Evolutionary conservation across 2,888 invertebrate genomes (phyloP).

Genomic region (Eudasyphora cyanicolor): DNA sequence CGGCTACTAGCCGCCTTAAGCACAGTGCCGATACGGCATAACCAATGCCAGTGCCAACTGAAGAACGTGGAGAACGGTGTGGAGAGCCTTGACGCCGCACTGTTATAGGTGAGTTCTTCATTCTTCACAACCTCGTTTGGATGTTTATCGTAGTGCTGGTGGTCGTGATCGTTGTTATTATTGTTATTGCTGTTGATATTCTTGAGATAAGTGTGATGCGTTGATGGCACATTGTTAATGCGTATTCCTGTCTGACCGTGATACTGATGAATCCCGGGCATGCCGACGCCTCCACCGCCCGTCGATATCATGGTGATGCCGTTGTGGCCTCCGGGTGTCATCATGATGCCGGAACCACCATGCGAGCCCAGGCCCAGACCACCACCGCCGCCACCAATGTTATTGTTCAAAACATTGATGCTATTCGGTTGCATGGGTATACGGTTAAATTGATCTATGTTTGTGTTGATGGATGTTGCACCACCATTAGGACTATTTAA

Average conservation of each 20-base stretch:
- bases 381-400: constrained; percentile 70
- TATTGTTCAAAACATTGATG: constrained; percentile 71
- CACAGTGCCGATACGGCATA: constrained; percentile 54
- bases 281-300: constrained; percentile 67
- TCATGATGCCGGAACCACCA: constrained; percentile 70
- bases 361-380: constrained; percentile 63
- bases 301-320: constrained; percentile 75
- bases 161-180: constrained; percentile 73
- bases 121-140: constrained; percentile 96
- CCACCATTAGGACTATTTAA: constrained; percentile 68
- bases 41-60: constrained; percentile 62
- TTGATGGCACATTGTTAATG: constrained; percentile 79
- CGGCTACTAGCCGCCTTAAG: constrained; percentile 39
- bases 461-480: constrained; percentile 78
- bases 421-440: constrained; percentile 77
- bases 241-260: constrained; percentile 77
- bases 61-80: constrained; percentile 55
- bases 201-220: constrained; percentile 76
- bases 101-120: constrained; percentile 91
- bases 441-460: constrained; percentile 79
- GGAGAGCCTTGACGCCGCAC: constrained; percentile 72
- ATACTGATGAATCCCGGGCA: constrained; percentile 67
- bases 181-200: constrained; percentile 70
- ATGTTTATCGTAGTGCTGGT: constrained; percentile 90
- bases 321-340: constrained; percentile 72